A percentile compares a stretch with the other conserved stretches of the same genome.
Evolutionary conservation across 2,797 vertebrate genomes (phyloP).

Genomic region (Clarias pachynema): DNA sequence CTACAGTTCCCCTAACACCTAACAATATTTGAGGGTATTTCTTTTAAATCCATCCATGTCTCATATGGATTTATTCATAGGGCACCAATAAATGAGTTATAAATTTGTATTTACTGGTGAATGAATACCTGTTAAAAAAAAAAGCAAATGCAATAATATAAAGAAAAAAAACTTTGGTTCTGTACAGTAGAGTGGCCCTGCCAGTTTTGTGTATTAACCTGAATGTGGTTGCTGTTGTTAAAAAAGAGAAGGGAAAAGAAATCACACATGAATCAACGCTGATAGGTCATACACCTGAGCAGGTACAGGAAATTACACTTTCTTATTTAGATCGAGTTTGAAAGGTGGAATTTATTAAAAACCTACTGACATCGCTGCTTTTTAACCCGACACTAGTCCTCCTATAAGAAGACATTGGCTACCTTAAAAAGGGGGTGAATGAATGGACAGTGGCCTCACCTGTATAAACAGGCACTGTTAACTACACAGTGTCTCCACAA

Average conservation of each 20-base stretch:
- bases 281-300: no score
- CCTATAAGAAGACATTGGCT: not conserved
- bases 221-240: no score
- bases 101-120: conserved; percentile 62
- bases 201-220: no score
- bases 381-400: not conserved
- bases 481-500: conserved; percentile 5
- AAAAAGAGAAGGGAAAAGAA: no score
- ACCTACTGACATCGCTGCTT: no score
- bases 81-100: conserved; percentile 70
- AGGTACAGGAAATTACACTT: no score
- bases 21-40: conserved; percentile 63
- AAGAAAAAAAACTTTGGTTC: no score
- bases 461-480: conserved; percentile 22
- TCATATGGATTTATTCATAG: conserved; percentile 69
- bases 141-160: not conserved
- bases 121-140: not conserved
- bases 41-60: conserved; percentile 66
- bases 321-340: no score
- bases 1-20: conserved; percentile 61
- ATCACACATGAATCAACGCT: no score
- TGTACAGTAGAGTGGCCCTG: no score
- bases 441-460: conserved; percentile 13
- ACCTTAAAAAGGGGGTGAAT: not conserved
- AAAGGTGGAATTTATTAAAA: no score